Base-by-base conservation (phyloP, 2,113 vertebrate genomes). In the Xiphorhynchus elegans region DNA sequence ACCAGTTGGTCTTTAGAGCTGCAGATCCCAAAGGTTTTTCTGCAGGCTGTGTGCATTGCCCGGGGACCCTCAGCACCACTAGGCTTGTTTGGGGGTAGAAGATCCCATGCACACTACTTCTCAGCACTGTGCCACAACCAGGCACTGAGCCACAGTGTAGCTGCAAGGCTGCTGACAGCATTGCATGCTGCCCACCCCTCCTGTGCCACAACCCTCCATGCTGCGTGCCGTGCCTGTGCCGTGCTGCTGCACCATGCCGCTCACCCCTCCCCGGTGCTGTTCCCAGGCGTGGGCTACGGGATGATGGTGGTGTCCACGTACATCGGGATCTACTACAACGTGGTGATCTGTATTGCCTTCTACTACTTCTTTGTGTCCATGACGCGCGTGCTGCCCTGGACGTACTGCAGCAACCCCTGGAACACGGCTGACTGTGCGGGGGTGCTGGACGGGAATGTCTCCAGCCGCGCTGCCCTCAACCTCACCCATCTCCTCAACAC, bases 281-380 rank as follows among this genome's bases (percentile, higher is more conserved):
- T 95, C 90, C 58, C 93, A 99, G 99, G 99, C 52, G 99, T 99
- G 86, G 99, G 99, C 94, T 99, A 99, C 11, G 99, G 99, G 95
- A 99, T 99, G 99, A 99, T 99, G 99, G 99, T 99, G 95, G 99
- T 99, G 88, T 99, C 99, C 90, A 99, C 99, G 0, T 99, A 99
- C 96, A 99, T 99, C 44, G 99, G 99, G 64, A 99, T 99, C 97
- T 99, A 99, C 96, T 99, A 99, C 98, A 99, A 99, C 37, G 99
- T 99, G 97, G 99, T 99, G 96, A 99, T 99, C 96, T 99, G 99
- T 97, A 99, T 99, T 49, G 98, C 99, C 96, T 99, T 99, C 98
- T 99, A 99, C 98, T 99, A 99, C 98, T 99, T 99, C 97, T 99
- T 99, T 98, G 98, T 98, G 66, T 99, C 99, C 95, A 99, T 99